Percentiles rank a stretch among this genome's conserved stretches.
Conservation (phyloP, 1,140 invertebrate species). For the Aleiodes sp. region DNA sequence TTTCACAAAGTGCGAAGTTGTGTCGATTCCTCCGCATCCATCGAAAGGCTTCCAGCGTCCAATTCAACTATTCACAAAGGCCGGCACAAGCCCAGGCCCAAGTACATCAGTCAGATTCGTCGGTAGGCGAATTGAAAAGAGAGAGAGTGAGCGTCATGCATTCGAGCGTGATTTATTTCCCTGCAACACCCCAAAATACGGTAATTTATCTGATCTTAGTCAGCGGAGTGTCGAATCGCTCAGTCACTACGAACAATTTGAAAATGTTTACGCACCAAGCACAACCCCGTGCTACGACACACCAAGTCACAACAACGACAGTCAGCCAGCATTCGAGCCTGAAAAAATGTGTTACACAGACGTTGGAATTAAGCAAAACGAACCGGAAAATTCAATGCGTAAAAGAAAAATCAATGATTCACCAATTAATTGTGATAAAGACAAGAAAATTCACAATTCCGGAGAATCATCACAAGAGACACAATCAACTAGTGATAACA, state of each 20-base stretch:
- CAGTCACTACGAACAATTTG: constrained; percentile 62
- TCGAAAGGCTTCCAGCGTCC: constrained; percentile 90
- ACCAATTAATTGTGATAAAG: neutral
- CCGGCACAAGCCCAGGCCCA: constrained; percentile 67
- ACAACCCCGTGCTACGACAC: constrained; percentile 67
- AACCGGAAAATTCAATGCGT: neutral
- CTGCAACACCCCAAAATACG: constrained; percentile 34
- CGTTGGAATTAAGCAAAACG: constrained; percentile 38
- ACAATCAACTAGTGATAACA: neutral
- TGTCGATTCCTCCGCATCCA: constrained; percentile 85
- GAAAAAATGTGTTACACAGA: constrained; percentile 54
- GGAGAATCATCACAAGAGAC: neutral
- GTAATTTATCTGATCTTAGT: constrained; percentile 50
- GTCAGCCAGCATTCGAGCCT: constrained; percentile 43
- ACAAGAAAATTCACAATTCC: neutral
- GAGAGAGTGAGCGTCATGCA: constrained; percentile 45
- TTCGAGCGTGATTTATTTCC: constrained; percentile 56
- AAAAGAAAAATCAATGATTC: constrained; percentile 28
- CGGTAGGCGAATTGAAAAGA: constrained; percentile 50
- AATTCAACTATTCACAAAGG: constrained; percentile 86
- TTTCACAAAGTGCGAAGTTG: constrained; percentile 85
- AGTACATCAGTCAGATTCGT: constrained; percentile 22
- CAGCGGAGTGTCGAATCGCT: constrained; percentile 57
- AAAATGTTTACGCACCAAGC: constrained; percentile 70
- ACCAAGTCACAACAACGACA: constrained; percentile 51